Base-by-base conservation (phyloP, 2,888 invertebrate species). In the Drosophila testacea region DNA sequence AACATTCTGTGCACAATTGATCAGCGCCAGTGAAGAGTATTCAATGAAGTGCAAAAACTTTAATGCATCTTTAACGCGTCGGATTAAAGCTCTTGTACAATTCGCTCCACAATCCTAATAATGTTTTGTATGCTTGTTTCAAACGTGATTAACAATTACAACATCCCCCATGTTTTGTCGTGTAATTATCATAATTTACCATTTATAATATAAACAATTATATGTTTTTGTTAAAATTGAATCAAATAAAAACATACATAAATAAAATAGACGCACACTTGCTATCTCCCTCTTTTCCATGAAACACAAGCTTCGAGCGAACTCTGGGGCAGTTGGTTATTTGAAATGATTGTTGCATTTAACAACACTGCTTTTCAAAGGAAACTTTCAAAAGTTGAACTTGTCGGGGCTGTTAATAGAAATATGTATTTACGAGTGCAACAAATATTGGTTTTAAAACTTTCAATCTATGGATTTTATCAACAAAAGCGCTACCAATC, bases 31-130 rank as follows among this genome's bases (percentile, higher is more conserved):
- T 65, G 95, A 95, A 92, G 94, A 94, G 76, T 94, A 95, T 80
- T 93, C 95, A 9, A 93, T 94, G 7, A 92, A 94, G 4, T 95
- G 96, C 77, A 95, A 94, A 83, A 94, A 94, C 51, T 96, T 96
- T 91, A 94, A 96, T 28, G 96, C 96, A 91, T 95, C 96, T 0
- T 93, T 97, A 7, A 91, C 97, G 56, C 95, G 96, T 76, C 95
- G 97, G 91, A 96, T 97, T 78, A 96, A 97, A 92, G 94, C 95
- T 69, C 94, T 96, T 85, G 94, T 97, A 75, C 97, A 97, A 92
- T 97, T 96, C 93, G 95, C 96, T 44, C 94, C 95, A 6, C 54
- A 56, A 11, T 51, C 44, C 7, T 64, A 57, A 64, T 39, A 5
- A 16, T 42, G 11, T 42, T 28, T 1, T 52, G 39, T 39, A 11